Evolutionary conservation across 1,140 invertebrate species (phyloP).

Genomic region (Aphelinus certus): DNA sequence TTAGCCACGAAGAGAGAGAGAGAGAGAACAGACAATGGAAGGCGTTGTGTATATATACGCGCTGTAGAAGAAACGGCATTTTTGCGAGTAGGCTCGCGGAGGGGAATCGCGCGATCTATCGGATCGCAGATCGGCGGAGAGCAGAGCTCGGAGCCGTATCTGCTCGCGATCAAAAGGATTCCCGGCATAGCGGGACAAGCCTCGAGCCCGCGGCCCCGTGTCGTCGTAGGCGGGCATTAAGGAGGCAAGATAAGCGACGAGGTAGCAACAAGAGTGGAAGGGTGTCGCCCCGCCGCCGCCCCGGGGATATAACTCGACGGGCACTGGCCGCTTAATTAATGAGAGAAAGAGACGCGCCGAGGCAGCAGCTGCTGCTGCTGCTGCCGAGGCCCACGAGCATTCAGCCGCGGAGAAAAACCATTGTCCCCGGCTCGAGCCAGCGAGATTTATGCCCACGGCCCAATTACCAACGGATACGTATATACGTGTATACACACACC

Average conservation of each 20-base stretch:
- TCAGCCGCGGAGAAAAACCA: slow-evolving; percentile 43
- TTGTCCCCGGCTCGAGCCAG: slow-evolving; percentile 36
- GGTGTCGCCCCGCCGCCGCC: slow-evolving; percentile 1
- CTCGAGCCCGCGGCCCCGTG: background rate
- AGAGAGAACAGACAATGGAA: too few species aligned
- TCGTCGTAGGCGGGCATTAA: slow-evolving; percentile 2
- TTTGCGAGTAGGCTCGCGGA: too few species aligned
- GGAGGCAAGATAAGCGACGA: background rate
- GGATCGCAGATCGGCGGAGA: too few species aligned
- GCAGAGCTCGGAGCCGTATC: background rate
- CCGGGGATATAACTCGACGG: slow-evolving; percentile 13
- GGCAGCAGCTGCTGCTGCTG: slow-evolving; percentile 50
- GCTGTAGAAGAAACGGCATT: too few species aligned
- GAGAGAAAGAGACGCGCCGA: slow-evolving; percentile 40
- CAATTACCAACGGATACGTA: too few species aligned
- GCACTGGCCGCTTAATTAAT: slow-evolving; percentile 50
- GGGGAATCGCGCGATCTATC: too few species aligned
- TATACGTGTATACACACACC: too few species aligned
- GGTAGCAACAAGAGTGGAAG: slow-evolving; percentile 8
- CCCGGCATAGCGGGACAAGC: background rate
- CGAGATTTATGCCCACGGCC: background rate
- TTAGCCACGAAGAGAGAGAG: background rate
- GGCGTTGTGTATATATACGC: too few species aligned
- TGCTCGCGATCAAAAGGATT: slow-evolving; percentile 24
- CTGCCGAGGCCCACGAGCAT: slow-evolving; percentile 39